Evolutionary conservation across 2,113 vertebrate genomes (phyloP).

Genomic region (Anser brachyrhynchus): DNA sequence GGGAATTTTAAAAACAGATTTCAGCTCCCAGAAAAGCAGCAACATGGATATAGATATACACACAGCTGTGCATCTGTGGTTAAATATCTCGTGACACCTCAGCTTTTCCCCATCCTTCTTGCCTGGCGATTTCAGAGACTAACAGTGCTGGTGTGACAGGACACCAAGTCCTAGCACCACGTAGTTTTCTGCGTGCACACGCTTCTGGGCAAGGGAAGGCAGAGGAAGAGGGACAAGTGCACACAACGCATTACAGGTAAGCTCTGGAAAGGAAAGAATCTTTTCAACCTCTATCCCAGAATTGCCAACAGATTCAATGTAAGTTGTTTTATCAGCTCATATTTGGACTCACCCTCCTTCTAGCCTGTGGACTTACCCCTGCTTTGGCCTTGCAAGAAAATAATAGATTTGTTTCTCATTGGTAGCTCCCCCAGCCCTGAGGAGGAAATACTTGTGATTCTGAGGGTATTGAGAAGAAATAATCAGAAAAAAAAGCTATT

Average conservation of each 20-base stretch:
- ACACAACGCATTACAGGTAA: not conserved
- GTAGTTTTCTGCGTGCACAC: too few relatives aligned
- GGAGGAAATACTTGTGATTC: not conserved
- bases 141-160: not conserved
- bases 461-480: not conserved
- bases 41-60: not conserved
- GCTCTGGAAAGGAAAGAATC: not conserved
- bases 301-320: not conserved
- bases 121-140: not conserved
- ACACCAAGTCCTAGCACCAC: not conserved
- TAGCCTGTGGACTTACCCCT: not conserved
- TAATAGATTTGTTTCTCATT: not conserved
- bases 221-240: not conserved
- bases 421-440: not conserved
- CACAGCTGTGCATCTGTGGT: not conserved
- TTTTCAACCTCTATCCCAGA: not conserved
- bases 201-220: not conserved
- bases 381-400: not conserved
- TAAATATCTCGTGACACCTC: not conserved
- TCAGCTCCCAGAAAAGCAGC: not conserved
- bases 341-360: not conserved
- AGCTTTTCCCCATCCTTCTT: not conserved
- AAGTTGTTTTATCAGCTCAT: not conserved
- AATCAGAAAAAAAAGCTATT: not conserved
- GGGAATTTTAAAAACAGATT: not conserved